Evolutionary conservation across 2,888 invertebrate species (phyloP).

Genomic region (Cylloceria caligata): DNA sequence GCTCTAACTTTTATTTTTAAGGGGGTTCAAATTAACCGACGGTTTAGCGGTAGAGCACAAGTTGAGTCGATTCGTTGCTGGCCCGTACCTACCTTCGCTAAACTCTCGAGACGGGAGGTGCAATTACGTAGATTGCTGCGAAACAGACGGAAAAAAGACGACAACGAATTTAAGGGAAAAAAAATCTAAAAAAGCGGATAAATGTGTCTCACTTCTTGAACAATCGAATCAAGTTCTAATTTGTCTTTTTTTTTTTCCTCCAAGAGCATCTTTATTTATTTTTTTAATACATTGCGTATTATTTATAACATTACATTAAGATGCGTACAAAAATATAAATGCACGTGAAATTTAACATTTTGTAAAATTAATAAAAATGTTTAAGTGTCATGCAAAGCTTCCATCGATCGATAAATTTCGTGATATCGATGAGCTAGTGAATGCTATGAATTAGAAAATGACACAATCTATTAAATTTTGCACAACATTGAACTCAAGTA

Average conservation of each 20-base stretch:
- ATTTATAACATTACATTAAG: not conserved
- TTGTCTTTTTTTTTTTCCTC: slow-evolving; percentile 21
- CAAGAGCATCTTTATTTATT: slow-evolving; percentile 26
- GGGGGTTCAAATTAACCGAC: slow-evolving; percentile 49
- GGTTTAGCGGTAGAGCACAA: slow-evolving; percentile 12
- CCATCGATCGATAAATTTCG: too few species aligned
- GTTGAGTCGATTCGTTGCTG: slow-evolving; percentile 18
- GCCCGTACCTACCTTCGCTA: slow-evolving; percentile 24
- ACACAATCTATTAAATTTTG: too few species aligned
- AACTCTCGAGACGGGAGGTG: slow-evolving; percentile 41
- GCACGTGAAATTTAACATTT: not conserved
- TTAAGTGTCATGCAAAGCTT: too few species aligned
- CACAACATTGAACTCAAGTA: too few species aligned
- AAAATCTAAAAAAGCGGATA: not conserved
- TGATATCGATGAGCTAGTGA: too few species aligned
- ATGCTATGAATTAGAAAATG: too few species aligned
- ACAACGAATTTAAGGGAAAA: slow-evolving; percentile 12
- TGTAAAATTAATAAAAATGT: not conserved
- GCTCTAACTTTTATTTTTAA: slow-evolving; percentile 52
- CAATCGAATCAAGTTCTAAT: slow-evolving; percentile 16
- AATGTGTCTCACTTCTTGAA: slow-evolving; percentile 5
- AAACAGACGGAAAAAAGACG: slow-evolving; percentile 31
- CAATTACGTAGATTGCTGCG: slow-evolving; percentile 55
- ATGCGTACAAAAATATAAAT: not conserved
- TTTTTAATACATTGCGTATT: not conserved